A percentile compares a stretch with the other conserved stretches of the same genome.
phyloP scores from a whole-genome alignment of 2,797 vertebrate genomes.

The Coccyzus lansbergi region DNA sequence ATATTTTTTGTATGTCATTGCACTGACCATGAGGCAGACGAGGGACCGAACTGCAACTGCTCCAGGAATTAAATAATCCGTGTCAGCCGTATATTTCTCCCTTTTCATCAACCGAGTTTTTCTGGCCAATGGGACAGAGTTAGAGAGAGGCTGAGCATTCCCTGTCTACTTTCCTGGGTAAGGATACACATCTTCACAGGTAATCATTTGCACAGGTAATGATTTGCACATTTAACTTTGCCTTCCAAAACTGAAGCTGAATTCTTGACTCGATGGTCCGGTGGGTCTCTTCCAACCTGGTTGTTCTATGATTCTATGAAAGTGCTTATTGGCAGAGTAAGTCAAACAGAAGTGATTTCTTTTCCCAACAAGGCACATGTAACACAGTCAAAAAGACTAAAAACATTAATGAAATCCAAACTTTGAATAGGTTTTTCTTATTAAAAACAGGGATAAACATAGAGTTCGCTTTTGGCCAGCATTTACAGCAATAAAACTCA shows the following conservation, averaged over 20 bases:
- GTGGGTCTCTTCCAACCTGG: too few species aligned
- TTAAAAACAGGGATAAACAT: background rate
- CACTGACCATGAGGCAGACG: background rate
- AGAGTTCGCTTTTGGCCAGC: background rate
- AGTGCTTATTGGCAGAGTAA: background rate
- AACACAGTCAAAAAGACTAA: background rate
- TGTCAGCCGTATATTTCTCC: constrained; percentile 1
- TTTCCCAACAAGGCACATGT: background rate
- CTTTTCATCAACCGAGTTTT: background rate
- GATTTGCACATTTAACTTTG: constrained; percentile 15
- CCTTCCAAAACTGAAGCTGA: constrained; percentile 30
- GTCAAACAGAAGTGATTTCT: constrained; percentile 4
- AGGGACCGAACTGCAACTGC: background rate
- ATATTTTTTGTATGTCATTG: background rate
- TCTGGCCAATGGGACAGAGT: background rate
- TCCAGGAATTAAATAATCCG: constrained; percentile 4
- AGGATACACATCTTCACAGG: background rate
- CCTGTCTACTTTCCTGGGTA: background rate
- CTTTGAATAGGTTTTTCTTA: background rate
- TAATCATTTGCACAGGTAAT: constrained; percentile 12
- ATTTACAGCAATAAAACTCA: background rate
- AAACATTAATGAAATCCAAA: background rate
- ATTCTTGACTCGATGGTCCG: too few species aligned
- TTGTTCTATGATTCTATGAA: too few species aligned
- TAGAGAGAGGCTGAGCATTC: background rate